Evolutionary conservation across 2,888 invertebrate genomes (phyloP).

Genomic region (Scaptomyza tumidula): DNA sequence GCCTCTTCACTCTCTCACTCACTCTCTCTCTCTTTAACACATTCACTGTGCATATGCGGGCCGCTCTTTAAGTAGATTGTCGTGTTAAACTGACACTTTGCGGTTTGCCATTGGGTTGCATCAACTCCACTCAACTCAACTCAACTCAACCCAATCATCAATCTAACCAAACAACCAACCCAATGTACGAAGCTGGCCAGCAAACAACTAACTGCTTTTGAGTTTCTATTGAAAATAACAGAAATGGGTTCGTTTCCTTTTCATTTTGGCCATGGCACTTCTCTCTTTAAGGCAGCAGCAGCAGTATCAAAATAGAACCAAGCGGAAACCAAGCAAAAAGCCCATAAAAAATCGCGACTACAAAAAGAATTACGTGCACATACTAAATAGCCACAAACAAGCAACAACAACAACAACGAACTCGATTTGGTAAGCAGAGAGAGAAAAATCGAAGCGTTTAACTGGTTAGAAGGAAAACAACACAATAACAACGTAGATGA

Average conservation of each 20-base stretch:
- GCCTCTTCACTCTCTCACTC: not conserved
- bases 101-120: slow-evolving; percentile 38
- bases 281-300: slow-evolving; percentile 39
- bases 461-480: slow-evolving; percentile 10
- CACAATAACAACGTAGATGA: not conserved
- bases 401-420: slow-evolving; percentile 19
- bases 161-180: not conserved
- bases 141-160: not conserved
- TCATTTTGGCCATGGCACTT: slow-evolving; percentile 41
- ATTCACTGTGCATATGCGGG: slow-evolving; percentile 40
- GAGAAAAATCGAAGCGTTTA: slow-evolving; percentile 34
- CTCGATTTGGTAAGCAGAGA: slow-evolving; percentile 44
- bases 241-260: slow-evolving; percentile 46
- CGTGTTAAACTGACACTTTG: slow-evolving; percentile 66
- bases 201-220: slow-evolving; percentile 42
- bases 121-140: slow-evolving; percentile 1
- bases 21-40: not conserved
- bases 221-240: slow-evolving; percentile 69
- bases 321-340: slow-evolving; percentile 71
- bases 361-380: slow-evolving; percentile 67
- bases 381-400: slow-evolving; percentile 59
- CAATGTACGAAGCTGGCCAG: not conserved
- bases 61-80: slow-evolving; percentile 68
- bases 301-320: slow-evolving; percentile 70
- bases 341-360: slow-evolving; percentile 69